A percentile compares a stretch with the other conserved stretches of the same genome.
Conservation (phyloP, 1,140 invertebrate genomes). For the Philopotamus ludificatus region DNA sequence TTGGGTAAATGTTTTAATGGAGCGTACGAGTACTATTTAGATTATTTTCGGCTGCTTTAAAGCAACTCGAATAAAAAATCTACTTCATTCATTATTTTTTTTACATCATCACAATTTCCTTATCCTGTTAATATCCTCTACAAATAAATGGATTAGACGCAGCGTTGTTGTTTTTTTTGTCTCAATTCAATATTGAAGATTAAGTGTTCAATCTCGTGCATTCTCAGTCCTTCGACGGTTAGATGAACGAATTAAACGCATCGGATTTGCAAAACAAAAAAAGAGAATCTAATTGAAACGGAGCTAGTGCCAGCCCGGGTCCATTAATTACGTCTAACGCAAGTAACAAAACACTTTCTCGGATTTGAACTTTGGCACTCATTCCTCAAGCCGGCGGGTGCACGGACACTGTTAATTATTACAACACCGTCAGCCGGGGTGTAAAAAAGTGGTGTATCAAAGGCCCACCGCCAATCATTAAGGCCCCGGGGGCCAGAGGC, state of each 20-base stretch:
- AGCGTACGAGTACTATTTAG: too few species aligned
- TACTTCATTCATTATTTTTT: too few species aligned
- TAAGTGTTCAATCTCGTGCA: too few species aligned
- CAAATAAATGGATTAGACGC: too few species aligned
- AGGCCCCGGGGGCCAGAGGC: conserved; percentile 15
- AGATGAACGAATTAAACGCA: background rate
- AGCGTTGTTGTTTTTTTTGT: too few species aligned
- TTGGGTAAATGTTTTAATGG: too few species aligned
- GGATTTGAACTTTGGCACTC: conserved; percentile 20
- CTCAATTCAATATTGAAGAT: too few species aligned
- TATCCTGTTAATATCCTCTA: too few species aligned
- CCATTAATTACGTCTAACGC: conserved; percentile 19
- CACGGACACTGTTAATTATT: conserved; percentile 14
- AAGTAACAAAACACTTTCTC: conserved; percentile 20
- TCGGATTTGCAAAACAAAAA: background rate
- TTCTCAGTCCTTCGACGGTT: too few species aligned
- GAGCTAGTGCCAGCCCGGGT: background rate
- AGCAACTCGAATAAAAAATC: too few species aligned
- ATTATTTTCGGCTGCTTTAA: too few species aligned
- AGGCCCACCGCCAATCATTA: conserved; percentile 21
- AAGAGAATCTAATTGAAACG: background rate
- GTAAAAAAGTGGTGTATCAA: conserved; percentile 15
- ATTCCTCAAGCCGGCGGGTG: conserved; percentile 7
- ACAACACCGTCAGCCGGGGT: conserved; percentile 10
- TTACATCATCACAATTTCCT: too few species aligned